These are phyloP conservation scores for Diabrotica balteata DNA, from an alignment of 2,888 invertebrate genomes.

Conservation along the genomic window DNA sequence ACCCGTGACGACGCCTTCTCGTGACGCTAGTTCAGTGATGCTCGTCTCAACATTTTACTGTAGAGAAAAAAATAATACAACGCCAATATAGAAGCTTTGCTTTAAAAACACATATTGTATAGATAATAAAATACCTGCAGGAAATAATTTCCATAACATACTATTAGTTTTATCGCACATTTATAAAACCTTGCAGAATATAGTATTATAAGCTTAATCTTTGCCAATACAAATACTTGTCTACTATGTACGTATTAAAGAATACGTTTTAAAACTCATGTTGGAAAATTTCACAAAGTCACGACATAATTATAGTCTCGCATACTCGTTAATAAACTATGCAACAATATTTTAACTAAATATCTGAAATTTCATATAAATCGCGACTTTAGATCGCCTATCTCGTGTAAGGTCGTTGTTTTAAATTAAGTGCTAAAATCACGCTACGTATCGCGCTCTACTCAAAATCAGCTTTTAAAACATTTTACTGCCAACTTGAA, in stretches of 20 bases:
- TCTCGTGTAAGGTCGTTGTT: conserved; percentile 24
- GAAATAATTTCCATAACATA: too few relatives aligned
- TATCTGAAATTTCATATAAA: conserved; percentile 27
- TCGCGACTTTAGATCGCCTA: conserved; percentile 23
- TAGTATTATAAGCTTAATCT: conserved; percentile 6
- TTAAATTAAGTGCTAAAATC: conserved; percentile 31
- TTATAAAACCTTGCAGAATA: not conserved
- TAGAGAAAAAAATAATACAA: too few relatives aligned
- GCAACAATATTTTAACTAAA: conserved; percentile 23
- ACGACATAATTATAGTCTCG: conserved; percentile 23
- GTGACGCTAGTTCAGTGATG: too few relatives aligned
- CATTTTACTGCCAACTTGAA: too few relatives aligned
- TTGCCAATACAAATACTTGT: not conserved
- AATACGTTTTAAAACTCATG: conserved; percentile 21
- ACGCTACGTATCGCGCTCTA: conserved; percentile 26
- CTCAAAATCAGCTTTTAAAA: conserved; percentile 9
- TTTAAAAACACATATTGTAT: too few relatives aligned
- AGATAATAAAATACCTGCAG: too few relatives aligned
- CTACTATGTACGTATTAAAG: not conserved
- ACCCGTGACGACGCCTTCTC: too few relatives aligned
- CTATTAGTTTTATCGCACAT: too few relatives aligned
- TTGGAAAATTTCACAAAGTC: conserved; percentile 23
- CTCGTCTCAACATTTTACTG: too few relatives aligned
- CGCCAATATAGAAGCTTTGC: too few relatives aligned
- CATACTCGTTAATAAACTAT: conserved; percentile 25